Evolutionary conservation across 2,888 invertebrate species (phyloP).

Genomic region (Lagria hirta): DNA sequence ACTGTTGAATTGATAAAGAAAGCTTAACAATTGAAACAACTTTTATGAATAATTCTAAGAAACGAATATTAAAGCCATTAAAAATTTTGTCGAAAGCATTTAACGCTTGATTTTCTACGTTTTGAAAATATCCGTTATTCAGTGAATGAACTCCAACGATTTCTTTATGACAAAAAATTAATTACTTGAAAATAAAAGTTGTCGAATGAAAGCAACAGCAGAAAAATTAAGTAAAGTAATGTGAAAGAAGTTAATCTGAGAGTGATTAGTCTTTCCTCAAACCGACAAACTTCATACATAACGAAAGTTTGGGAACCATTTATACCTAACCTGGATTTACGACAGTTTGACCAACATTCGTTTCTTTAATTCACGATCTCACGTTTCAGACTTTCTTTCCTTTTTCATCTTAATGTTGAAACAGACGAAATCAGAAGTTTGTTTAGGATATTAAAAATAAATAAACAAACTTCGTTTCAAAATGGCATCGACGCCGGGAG

Average conservation of each 20-base stretch:
- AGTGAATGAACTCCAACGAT: too few species aligned
- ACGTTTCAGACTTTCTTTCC: constrained; percentile 8
- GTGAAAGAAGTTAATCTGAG: constrained; percentile 42
- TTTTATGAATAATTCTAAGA: too few species aligned
- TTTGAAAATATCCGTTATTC: too few species aligned
- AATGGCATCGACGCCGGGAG: constrained; percentile 13
- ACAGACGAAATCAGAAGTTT: constrained; percentile 15
- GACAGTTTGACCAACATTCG: constrained; percentile 46
- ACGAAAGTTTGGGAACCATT: constrained; percentile 42
- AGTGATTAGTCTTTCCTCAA: constrained; percentile 43
- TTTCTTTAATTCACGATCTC: constrained; percentile 36
- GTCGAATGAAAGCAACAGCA: constrained; percentile 18
- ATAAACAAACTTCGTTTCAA: constrained; percentile 36
- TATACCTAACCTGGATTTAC: constrained; percentile 41
- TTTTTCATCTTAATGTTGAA: constrained; percentile 9
- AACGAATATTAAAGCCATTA: too few species aligned
- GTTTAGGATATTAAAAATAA: constrained; percentile 37
- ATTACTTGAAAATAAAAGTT: constrained; percentile 17
- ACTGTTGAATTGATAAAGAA: too few species aligned
- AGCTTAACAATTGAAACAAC: background rate
- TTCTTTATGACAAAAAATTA: too few species aligned
- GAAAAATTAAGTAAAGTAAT: constrained; percentile 27
- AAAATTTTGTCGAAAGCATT: constrained; percentile 9
- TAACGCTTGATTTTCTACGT: constrained; percentile 15
- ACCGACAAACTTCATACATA: constrained; percentile 43